phyloP scores from a whole-genome alignment of 2,888 invertebrate genomes.

The Mermis nigrescens region DNA sequence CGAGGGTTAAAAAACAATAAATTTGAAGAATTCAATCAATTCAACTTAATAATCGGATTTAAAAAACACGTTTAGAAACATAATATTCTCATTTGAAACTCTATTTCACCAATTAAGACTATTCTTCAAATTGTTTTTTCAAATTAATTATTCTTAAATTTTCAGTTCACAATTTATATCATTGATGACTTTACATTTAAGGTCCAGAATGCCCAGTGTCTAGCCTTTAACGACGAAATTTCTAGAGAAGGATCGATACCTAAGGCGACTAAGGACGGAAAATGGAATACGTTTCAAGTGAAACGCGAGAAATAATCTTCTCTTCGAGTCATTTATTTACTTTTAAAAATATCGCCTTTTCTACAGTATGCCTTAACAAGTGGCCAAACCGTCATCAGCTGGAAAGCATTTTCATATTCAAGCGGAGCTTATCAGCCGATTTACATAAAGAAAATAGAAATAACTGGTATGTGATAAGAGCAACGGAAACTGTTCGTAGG shows the following conservation, averaged over 20 bases:
- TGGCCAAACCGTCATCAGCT: slow-evolving; percentile 10
- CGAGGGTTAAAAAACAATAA: too few species aligned
- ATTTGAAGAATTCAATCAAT: too few species aligned
- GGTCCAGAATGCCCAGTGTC: slow-evolving; percentile 41
- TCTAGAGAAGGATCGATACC: slow-evolving; percentile 33
- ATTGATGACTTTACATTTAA: too few species aligned
- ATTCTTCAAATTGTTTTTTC: too few species aligned
- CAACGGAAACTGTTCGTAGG: too few species aligned
- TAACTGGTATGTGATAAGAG: not conserved
- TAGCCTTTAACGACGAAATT: slow-evolving; percentile 25
- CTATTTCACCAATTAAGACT: too few species aligned
- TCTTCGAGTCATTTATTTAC: not conserved
- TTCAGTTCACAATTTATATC: too few species aligned
- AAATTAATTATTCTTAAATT: too few species aligned
- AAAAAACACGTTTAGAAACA: too few species aligned
- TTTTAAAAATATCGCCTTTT: not conserved
- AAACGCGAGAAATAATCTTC: not conserved
- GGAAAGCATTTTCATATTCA: not conserved
- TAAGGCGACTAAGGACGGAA: slow-evolving; percentile 35
- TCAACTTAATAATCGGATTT: too few species aligned
- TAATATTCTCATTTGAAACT: too few species aligned
- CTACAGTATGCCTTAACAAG: slow-evolving; percentile 3
- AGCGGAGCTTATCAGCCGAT: not conserved
- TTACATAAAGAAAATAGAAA: not conserved
- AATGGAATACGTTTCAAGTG: slow-evolving; percentile 35